phyloP scores from a whole-genome alignment of 1,140 invertebrate species.

The Ladona fulva region DNA sequence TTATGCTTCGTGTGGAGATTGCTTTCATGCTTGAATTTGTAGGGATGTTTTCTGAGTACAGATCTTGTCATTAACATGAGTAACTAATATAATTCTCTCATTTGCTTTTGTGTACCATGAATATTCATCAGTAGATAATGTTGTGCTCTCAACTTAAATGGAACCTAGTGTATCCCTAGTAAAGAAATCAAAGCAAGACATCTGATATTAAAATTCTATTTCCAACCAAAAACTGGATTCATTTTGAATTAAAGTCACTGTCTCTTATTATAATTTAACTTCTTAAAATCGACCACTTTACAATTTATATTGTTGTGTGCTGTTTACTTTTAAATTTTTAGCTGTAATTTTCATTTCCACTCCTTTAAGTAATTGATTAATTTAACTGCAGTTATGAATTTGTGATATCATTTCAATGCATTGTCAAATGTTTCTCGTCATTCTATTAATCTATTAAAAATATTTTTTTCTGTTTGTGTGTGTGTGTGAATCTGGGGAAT shows the following conservation, averaged over 20 bases:
- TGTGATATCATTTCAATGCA: not conserved
- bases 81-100: not conserved
- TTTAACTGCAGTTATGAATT: not conserved
- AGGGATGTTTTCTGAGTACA: not conserved
- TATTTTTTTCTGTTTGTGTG: conserved; percentile 12
- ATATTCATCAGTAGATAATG: not conserved
- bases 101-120: not conserved
- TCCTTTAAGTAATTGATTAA: not conserved
- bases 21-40: not conserved
- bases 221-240: too few species aligned
- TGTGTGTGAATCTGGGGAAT: conserved; percentile 10
- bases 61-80: not conserved
- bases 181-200: not conserved
- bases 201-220: not conserved
- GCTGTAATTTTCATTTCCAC: not conserved
- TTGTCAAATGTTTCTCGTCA: not conserved
- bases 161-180: not conserved
- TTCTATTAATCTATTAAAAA: conserved; percentile 3
- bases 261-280: too few species aligned
- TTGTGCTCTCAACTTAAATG: not conserved
- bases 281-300: too few species aligned
- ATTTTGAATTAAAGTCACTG: too few species aligned
- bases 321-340: too few species aligned
- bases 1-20: not conserved
- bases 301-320: too few species aligned